Evolutionary conservation across 37 sponge, comb jelly and placozoan genomes (phyloP).

Genomic region (Spongia lamella): DNA sequence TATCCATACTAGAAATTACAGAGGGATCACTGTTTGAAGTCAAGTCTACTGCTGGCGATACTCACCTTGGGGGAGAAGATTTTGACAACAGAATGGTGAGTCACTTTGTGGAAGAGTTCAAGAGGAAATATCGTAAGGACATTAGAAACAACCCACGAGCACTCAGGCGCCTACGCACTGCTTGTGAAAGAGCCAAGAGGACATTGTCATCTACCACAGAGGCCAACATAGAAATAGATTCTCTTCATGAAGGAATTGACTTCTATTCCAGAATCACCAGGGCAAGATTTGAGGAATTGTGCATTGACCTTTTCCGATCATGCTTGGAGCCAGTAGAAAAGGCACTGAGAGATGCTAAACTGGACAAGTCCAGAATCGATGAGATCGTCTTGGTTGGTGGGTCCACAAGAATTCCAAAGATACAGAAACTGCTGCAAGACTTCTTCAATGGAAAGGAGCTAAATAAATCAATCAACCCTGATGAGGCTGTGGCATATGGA

Average conservation of each 20-base stretch:
- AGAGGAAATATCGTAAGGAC: conserved; percentile 85
- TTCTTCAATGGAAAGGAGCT: conserved; percentile 98
- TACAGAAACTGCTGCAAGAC: conserved; percentile 90
- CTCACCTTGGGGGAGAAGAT: conserved; percentile 95
- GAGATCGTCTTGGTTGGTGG: conserved; percentile 95
- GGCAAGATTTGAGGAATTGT: conserved; percentile 94
- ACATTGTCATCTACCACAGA: conserved; percentile 90
- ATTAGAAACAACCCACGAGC: conserved; percentile 74
- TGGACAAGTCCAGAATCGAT: conserved; percentile 80
- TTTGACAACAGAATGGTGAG: conserved; percentile 93
- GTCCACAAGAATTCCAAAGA: conserved; percentile 91
- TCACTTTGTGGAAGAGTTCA: conserved; percentile 84
- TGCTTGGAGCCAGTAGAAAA: conserved; percentile 91
- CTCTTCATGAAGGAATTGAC: conserved; percentile 90
- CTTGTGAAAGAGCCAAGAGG: conserved; percentile 91
- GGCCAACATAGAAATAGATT: conserved; percentile 88
- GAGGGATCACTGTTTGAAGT: conserved; percentile 92
- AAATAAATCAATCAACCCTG: conserved; percentile 95
- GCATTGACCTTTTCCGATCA: conserved; percentile 81
- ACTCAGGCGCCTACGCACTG: conserved; percentile 86
- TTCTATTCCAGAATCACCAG: conserved; percentile 90
- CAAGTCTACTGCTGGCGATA: conserved; percentile 89
- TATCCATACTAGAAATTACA: conserved; percentile 82
- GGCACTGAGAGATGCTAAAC: conserved; percentile 88
- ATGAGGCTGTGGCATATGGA: conserved; percentile 96